Conservation (phyloP, 2,888 invertebrate genomes). For the Drosophila sordidula region DNA sequence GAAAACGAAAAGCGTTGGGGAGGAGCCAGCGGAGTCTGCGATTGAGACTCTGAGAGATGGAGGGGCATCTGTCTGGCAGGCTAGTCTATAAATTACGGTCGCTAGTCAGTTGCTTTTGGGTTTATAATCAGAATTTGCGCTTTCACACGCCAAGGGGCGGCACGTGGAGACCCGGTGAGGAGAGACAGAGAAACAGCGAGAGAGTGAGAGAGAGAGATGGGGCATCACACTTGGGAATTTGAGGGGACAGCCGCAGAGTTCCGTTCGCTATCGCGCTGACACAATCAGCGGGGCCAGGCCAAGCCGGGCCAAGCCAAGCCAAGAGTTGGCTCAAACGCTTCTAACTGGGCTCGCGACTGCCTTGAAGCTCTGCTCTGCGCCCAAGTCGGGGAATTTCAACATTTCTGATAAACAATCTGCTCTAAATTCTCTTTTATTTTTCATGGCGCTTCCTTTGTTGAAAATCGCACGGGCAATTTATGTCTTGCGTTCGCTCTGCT, state of each 20-base stretch:
- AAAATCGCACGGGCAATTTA: conserved; percentile 47
- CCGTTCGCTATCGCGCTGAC: conserved; percentile 67
- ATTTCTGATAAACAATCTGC: conserved; percentile 68
- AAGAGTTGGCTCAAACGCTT: conserved; percentile 44
- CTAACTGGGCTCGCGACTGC: conserved; percentile 58
- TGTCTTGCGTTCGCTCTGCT: conserved; percentile 34
- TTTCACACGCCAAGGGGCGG: conserved; percentile 71
- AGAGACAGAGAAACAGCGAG: not conserved
- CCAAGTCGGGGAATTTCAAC: conserved; percentile 31
- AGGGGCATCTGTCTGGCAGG: conserved; percentile 49
- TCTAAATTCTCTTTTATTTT: conserved; percentile 59
- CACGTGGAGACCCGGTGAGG: conserved; percentile 5
- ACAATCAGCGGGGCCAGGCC: conserved; percentile 57
- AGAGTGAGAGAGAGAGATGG: not conserved
- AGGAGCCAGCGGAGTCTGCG: conserved; percentile 1
- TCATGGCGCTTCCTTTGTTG: conserved; percentile 64
- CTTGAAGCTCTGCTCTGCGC: conserved; percentile 11
- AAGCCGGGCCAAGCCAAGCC: conserved; percentile 16
- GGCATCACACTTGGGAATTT: conserved; percentile 47
- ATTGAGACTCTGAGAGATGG: conserved; percentile 6
- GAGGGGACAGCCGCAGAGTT: conserved; percentile 33
- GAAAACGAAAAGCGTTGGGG: conserved; percentile 68
- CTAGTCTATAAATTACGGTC: conserved; percentile 73
- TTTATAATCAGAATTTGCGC: conserved; percentile 77
- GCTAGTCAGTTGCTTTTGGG: conserved; percentile 58